phyloP scores from a whole-genome alignment of 2,888 invertebrate species.

The Mantis religiosa region DNA sequence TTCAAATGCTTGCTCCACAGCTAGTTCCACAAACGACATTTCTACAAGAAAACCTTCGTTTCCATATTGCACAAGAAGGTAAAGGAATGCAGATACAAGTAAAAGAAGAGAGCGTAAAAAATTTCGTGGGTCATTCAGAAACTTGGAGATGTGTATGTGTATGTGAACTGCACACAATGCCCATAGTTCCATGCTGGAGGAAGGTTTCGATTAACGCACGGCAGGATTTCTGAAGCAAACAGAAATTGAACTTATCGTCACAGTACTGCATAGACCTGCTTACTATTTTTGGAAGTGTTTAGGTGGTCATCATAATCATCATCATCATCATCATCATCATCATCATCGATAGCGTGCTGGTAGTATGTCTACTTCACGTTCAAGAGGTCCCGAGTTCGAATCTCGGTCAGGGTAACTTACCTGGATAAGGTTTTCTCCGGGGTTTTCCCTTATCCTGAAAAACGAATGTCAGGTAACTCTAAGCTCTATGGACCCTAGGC shows the following conservation, averaged over 20 bases:
- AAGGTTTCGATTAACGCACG: slow-evolving; percentile 85
- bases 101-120: slow-evolving; percentile 75
- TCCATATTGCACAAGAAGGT: slow-evolving; percentile 97
- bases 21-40: slow-evolving; percentile 78
- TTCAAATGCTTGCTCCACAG: slow-evolving; percentile 80
- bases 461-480: too few relatives aligned
- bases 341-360: too few relatives aligned
- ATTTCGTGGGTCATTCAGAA: slow-evolving; percentile 88
- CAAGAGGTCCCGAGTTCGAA: too few relatives aligned
- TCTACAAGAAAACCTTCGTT: slow-evolving; percentile 91
- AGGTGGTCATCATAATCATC: slow-evolving; percentile 97
- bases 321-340: slow-evolving; percentile 96
- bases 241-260: slow-evolving; percentile 91
- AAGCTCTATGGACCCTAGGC: too few relatives aligned
- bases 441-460: too few relatives aligned
- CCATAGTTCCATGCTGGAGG: slow-evolving; percentile 96
- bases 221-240: slow-evolving; percentile 95
- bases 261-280: slow-evolving; percentile 52
- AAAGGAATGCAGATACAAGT: slow-evolving; percentile 94
- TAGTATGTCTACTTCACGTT: too few relatives aligned
- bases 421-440: too few relatives aligned
- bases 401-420: too few relatives aligned
- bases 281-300: slow-evolving; percentile 97
- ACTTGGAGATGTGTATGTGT: slow-evolving; percentile 95
- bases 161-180: slow-evolving; percentile 90